Base-by-base conservation (phyloP, 2,888 invertebrate species). In the Theodoxus fluviatilis region DNA sequence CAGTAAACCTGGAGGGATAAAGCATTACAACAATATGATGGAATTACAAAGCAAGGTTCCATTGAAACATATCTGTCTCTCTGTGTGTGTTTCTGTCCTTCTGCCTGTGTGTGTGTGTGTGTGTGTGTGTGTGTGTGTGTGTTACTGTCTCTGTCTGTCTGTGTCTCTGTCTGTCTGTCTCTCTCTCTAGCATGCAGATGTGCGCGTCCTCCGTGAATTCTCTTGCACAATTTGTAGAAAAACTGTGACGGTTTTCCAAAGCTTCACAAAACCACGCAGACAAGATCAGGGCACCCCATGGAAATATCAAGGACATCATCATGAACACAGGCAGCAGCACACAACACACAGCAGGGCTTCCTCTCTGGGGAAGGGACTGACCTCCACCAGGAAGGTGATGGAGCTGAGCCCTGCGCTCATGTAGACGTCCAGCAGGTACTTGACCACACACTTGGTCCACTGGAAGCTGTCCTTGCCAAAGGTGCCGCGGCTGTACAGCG, bases 381-480 rank as follows among this genome's bases (percentile, higher is more conserved):
- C 90, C 89, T 99, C 98, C 33, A 98, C 94, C 43, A 99, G 90
- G 84, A 98, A 96, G 0, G 96, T 94, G 61, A 98, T 90, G 93
- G 98, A 94, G 81, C 94, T 94, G 73, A 95, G 89, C 77, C 95
- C 94, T 82, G 83, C 79, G 81, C 96, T 94, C 0, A 95, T 93
- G 87, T 98, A 98, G 0, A 97, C 95, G 85, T 99, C 98, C 88
- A 96, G 94, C 3, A 99, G 90, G 89, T 99, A 99, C 88, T 98
- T 98, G 73, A 99, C 94, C 1, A 99, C 98, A 89, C 98, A 99
- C 88, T 98, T 98, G 63, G 98, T 98, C 98, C 99, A 99, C 88
- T 99, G 99, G 87, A 96, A 94, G 85, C 96, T 95, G 88, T 99
- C 98, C 89, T 98, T 98, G 88, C 96, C 96, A 89, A 99, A 99